Evolutionary conservation across 2,888 invertebrate species (phyloP), one percentile per base, ranked within the genome.

Genomic region (Acheta domesticus): DNA sequence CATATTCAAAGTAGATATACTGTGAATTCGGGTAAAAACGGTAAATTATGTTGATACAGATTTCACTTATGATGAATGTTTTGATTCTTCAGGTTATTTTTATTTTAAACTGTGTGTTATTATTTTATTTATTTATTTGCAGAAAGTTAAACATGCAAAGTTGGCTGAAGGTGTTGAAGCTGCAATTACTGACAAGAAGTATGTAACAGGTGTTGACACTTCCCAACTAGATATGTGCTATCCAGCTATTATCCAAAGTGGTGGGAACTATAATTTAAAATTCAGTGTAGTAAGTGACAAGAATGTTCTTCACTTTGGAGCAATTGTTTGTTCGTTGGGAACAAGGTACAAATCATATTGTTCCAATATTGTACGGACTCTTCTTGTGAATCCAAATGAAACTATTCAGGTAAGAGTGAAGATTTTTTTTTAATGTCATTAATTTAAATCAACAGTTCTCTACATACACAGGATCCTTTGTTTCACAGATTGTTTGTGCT

Each of bases 221-320:
- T 91, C 92, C 48, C 94, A 97, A 86, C 91, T 99, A 5, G 99
- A 99, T 85, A 96, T 97, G 92, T 99, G 99, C 86, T 99, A 99
- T 86, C 97, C 98, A 0, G 96, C 99, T 0, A 99, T 99, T 80
- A 96, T 99, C 84, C 99, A 99, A 87, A 99, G 98, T 62, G 99
- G 99, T 12, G 99, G 98, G n/a, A 93, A 94, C 85, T 99, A 99
- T 88, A 95, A 93, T 85, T 90, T 99, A 76, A 99, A 99, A 88
- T 99, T 99, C 87, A 98, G 97, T 85, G 96, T 96, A 5, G 92
- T 92, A 3, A 96, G 97, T 84, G 98, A 99, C 86, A 97, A 98
- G 86, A 97, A 97, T 86, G 91, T 91, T 83, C 87, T 99, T 80
- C 97, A 99, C 87, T 99, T 98, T 87, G 99, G 98, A 75, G 93